Conservation (phyloP, 2,888 invertebrate genomes). For the Dolichomitus sp. region DNA sequence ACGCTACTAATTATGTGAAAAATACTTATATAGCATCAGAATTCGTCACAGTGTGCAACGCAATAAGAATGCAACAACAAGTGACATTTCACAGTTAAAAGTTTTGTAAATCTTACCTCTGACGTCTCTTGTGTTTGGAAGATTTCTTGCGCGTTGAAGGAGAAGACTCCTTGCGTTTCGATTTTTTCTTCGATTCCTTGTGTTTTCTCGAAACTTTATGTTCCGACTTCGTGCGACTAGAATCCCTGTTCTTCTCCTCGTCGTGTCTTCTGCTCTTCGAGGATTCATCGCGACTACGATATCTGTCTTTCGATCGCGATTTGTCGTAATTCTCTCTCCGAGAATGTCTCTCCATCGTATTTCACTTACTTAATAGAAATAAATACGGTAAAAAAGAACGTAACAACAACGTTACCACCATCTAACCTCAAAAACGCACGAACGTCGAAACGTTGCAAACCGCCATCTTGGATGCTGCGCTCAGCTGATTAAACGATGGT, state of each 20-base stretch:
- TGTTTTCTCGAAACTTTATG: conserved; percentile 67
- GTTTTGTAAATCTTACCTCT: conserved; percentile 69
- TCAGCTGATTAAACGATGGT: conserved; percentile 54
- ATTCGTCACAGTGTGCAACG: neutral
- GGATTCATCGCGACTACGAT: conserved; percentile 45
- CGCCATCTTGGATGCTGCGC: conserved; percentile 65
- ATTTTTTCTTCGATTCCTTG: conserved; percentile 72
- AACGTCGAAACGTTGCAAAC: neutral
- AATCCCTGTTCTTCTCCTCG: conserved; percentile 44
- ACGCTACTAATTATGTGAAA: neutral
- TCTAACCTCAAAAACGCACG: conserved; percentile 66
- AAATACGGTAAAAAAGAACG: conserved; percentile 24
- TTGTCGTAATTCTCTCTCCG: conserved; percentile 63
- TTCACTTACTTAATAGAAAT: neutral
- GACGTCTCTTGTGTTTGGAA: conserved; percentile 75
- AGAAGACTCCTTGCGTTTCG: conserved; percentile 69
- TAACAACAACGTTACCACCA: conserved; percentile 9
- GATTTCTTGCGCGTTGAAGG: conserved; percentile 72
- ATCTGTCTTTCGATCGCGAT: conserved; percentile 55
- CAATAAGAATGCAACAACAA: neutral
- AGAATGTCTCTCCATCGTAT: conserved; percentile 74
- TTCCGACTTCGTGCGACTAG: conserved; percentile 66
- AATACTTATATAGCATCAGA: neutral
- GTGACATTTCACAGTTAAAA: neutral
- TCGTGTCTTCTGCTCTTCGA: conserved; percentile 47